Evolutionary conservation across 2,113 vertebrate genomes (phyloP), one percentile per base, ranked within the genome.

Genomic region (Tetraodon nigroviridis): DNA sequence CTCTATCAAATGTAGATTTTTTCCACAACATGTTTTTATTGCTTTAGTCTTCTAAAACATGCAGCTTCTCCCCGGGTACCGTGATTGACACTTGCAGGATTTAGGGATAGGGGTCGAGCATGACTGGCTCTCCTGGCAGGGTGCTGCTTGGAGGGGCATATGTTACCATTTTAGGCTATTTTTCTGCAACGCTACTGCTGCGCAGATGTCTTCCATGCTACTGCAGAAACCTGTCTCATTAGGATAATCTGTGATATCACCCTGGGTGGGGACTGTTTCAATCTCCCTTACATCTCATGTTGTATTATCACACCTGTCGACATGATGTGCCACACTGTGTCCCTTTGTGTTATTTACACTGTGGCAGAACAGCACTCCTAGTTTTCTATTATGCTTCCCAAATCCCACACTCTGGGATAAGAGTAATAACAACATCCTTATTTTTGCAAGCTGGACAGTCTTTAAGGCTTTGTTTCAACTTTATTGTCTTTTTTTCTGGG

Each of bases 81-180:
- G 54, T 83, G 87, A 84, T 81, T 86, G 85, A 84, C 85, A 88
- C 80, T 73, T 73, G 54, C 81, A 83, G 69, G 77, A 83, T 85
- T 86, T 76, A 64, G 80, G 80, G 71, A 81, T 80, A 61, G 70
- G 73, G 84, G 76, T 73, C 75, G 83, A 82, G 83, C 80, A 78
- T 82, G 81, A 79, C 79, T 85, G 81, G 58, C 55, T 85, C 81
- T 85, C 72, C 60, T 73, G 68, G 32, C 32, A 44, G 16, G 42
- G 42, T 44, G 42, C 14, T 18, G 46, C 17, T 48, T 1, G n/a
- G 18, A n/a, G 46, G 51, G 75, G 60, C 47, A 24, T 13, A 46
- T 42, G 66, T 64, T 71, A 71, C 53, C 72, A 79, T 80, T 87
- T 83, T 75, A 56, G 64, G 75, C 71, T 80, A 66, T 82, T 78